Percentiles rank a stretch among this genome's conserved stretches.
phyloP scores from a whole-genome alignment of 1,140 invertebrate genomes.

The Drosophila bocqueti region DNA sequence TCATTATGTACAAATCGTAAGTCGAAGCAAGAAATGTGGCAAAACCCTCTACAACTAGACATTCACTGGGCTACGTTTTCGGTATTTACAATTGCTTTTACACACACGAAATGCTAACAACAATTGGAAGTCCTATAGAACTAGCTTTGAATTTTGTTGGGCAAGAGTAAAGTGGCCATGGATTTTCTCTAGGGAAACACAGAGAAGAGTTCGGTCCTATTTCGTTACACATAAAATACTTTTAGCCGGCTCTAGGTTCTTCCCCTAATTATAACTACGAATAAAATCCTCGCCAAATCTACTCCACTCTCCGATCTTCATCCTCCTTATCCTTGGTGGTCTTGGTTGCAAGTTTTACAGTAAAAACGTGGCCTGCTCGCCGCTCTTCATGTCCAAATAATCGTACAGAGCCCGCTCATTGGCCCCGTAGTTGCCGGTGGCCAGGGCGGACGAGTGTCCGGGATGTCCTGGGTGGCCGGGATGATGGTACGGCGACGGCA shows the following conservation, averaged over 20 bases:
- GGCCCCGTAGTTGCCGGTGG: conserved; percentile 49
- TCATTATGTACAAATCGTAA: conserved; percentile 45
- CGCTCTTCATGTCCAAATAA: conserved; percentile 74
- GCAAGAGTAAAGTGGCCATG: conserved; percentile 9
- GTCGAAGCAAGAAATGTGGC: conserved; percentile 40
- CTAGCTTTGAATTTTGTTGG: conserved; percentile 27
- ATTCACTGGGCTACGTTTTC: conserved; percentile 30
- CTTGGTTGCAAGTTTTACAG: conserved; percentile 73
- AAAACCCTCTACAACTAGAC: conserved; percentile 41
- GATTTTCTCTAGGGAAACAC: conserved; percentile 30
- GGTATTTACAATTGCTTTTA: conserved; percentile 62
- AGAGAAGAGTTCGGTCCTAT: conserved; percentile 28
- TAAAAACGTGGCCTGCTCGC: conserved; percentile 76
- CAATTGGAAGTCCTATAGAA: conserved; percentile 37
- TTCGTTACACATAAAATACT: conserved; percentile 26
- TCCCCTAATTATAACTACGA: conserved; percentile 61
- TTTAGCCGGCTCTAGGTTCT: conserved; percentile 1
- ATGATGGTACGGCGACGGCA: conserved; percentile 50
- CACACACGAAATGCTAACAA: conserved; percentile 54
- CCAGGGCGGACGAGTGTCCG: conserved; percentile 24
- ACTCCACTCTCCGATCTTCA: neutral
- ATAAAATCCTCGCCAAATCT: conserved; percentile 61
- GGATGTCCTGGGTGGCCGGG: conserved; percentile 30
- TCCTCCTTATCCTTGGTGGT: conserved; percentile 63
- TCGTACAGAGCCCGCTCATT: conserved; percentile 67